phyloP scores from a whole-genome alignment of 2,888 invertebrate genomes.

The Boloria euphrosyne region DNA sequence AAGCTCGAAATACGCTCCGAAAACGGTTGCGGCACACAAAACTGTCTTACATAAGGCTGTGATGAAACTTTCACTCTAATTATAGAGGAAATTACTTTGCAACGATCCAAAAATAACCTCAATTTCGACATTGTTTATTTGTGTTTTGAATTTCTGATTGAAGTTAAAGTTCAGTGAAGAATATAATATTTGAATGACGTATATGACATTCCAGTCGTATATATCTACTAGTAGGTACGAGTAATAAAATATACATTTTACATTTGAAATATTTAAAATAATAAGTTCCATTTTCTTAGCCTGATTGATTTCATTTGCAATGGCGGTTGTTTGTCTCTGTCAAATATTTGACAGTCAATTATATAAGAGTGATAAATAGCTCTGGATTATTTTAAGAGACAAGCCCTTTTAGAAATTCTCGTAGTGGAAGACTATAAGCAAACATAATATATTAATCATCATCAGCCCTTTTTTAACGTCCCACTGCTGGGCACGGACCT shows the following conservation, averaged over 20 bases:
- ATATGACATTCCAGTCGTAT: too few relatives aligned
- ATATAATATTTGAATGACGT: too few relatives aligned
- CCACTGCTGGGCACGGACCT: too few relatives aligned
- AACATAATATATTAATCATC: too few relatives aligned
- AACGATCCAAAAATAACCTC: background rate
- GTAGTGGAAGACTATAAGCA: background rate
- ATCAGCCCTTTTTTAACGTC: too few relatives aligned
- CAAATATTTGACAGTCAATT: slow-evolving; percentile 10
- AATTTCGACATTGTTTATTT: background rate
- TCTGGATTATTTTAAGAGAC: too few relatives aligned
- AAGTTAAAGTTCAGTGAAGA: too few relatives aligned
- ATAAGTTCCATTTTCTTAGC: slow-evolving; percentile 5
- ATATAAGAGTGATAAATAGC: background rate
- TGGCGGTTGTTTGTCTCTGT: slow-evolving; percentile 15
- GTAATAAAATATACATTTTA: too few relatives aligned
- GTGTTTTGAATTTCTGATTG: too few relatives aligned
- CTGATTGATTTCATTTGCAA: slow-evolving; percentile 13
- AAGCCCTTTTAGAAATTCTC: background rate
- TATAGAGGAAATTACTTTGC: slow-evolving; percentile 7
- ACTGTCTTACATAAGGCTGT: slow-evolving; percentile 5
- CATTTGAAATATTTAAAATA: slow-evolving; percentile 5
- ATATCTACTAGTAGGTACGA: too few relatives aligned
- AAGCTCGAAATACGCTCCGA: slow-evolving; percentile 17
- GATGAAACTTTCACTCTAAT: slow-evolving; percentile 18
- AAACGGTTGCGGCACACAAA: slow-evolving; percentile 24